These are phyloP conservation scores for Xylota segnis DNA, from an alignment of 2,888 invertebrate genomes.

Conservation along the genomic window DNA sequence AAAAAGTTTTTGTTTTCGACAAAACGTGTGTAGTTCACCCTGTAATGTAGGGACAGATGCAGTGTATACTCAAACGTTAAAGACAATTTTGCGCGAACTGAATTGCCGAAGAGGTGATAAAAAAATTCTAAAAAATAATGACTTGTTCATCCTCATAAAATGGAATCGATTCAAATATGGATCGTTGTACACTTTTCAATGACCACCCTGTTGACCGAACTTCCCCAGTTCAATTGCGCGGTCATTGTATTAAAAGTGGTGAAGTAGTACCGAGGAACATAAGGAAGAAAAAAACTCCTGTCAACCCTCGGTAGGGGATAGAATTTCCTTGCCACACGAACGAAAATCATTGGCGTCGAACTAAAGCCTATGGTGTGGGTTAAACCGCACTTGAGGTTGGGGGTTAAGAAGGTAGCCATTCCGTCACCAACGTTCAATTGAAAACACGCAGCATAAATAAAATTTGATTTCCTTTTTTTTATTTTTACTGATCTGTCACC, in stretches of 20 bases:
- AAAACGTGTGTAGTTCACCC: too few species aligned
- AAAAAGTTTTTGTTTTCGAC: too few species aligned
- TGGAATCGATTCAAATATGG: too few species aligned
- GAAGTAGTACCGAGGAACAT: not conserved
- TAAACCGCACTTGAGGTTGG: not conserved
- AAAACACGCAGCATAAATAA: conserved; percentile 61
- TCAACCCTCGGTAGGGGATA: conserved; percentile 11
- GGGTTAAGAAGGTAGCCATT: conserved; percentile 34
- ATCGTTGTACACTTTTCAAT: too few species aligned
- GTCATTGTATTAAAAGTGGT: conserved; percentile 29
- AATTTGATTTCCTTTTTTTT: conserved; percentile 38
- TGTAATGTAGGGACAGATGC: too few species aligned
- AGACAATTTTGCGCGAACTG: too few species aligned
- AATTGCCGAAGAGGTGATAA: too few species aligned
- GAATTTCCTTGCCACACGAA: conserved; percentile 18
- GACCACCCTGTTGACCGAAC: conserved; percentile 42
- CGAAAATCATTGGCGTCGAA: conserved; percentile 27
- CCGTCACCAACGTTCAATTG: conserved; percentile 48
- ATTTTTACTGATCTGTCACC: conserved; percentile 46
- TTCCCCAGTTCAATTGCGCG: conserved; percentile 46
- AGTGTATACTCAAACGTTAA: too few species aligned
- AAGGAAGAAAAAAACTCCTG: conserved; percentile 12
- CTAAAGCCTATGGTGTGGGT: conserved; percentile 2
- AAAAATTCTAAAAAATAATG: too few species aligned
- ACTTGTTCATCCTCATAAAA: too few species aligned